Evolutionary conservation across 2,888 invertebrate species (phyloP), one percentile per base, ranked within the genome.

Genomic region (Drosophila conformis): DNA sequence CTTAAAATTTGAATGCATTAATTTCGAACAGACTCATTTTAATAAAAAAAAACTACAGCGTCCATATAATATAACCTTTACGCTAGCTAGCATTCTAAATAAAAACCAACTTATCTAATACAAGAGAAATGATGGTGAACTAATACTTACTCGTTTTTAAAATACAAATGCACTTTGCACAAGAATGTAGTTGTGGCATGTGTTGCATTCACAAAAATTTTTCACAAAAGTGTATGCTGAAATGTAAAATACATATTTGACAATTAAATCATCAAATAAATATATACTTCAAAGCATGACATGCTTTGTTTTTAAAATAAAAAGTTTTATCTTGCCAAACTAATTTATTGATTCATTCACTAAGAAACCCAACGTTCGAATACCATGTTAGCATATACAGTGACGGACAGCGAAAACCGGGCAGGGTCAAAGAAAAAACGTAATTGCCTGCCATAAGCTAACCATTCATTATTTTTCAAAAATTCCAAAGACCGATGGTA

Each of bases 131-230:
- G n/a, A n/a, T 36, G 38, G 1, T 15, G 8, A 13, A n/a, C 18
- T 7, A 31, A 18, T 51, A 80, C 78, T 78, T 60, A 78, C 78
- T 56, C 11, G 51, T 65, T 59, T 69, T 42, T 27, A 29, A n/a
- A 51, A 53, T 35, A 49, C 21, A 15, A 5, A 56, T 60, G 76
- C 72, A 76, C 80, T 64, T 64, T 76, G 80, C 76, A 80, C 78
- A 69, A 73, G 63, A 63, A 48, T 18, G 10, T 31, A 15, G 31
- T 38, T 27, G n/a, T 65, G 59, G 61, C 29, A 61, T 46, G 60
- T 62, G 42, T 57, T 51, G 67, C 70, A 68, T 68, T 65, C 62
- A 78, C 78, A 68, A 79, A 68, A 76, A 78, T 80, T 72, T 78
- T 69, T 76, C 65, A 67, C 69, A 66, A 77, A 69, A 62, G 56